Evolutionary conservation across 2,797 vertebrate species (phyloP), one percentile per base, ranked within the genome.

Genomic region (Siniperca obscura): DNA sequence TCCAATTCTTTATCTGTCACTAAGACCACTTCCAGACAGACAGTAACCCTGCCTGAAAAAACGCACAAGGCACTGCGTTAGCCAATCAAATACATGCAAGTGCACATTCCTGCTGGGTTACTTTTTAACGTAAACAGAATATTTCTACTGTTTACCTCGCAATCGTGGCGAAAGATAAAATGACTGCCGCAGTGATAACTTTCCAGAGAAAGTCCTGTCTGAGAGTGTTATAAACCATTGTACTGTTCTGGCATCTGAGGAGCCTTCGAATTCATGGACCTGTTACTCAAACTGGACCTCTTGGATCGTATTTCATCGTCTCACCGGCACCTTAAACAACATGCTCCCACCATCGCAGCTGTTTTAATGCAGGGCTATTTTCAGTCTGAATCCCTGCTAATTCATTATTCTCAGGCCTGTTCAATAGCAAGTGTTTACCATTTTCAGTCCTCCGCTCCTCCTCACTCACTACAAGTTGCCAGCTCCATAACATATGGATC

Each of bases 401-500:
- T 52, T 50, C 21, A 59, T 16, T 42, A 73, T 53, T 73, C 17
- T 40, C 46, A 21, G 30, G n/a, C 22, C 16, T 50, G 70, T 55
- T 74, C 48, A 60, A 46, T 36, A 55, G 59, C 34, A 46, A n/a
- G 16, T 65, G 59, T 34, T 57, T 11, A 27, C 10, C 11, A 19
- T 65, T 57, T 61, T 53, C 60, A 70, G 11, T 53, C 66, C 44
- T 30, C 7, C 46, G 42, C n/a, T 74, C n/a, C 55, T 17, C 40
- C 40, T 66, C 40, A 19, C 56, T 50, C 59, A 30, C 30, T 74
- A 48, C 40, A 67, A 36, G 66, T 74, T 19, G 57, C 38, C 42
- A 70, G 17, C 10, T 77, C 19, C 16, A 36, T 40, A 61, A 81
- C 46, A 78, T 40, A 70, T 71, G 56, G 60, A 46, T 66, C 42